Conservation (phyloP, 2,113 vertebrate genomes). For the Ploceus nigricollis region DNA sequence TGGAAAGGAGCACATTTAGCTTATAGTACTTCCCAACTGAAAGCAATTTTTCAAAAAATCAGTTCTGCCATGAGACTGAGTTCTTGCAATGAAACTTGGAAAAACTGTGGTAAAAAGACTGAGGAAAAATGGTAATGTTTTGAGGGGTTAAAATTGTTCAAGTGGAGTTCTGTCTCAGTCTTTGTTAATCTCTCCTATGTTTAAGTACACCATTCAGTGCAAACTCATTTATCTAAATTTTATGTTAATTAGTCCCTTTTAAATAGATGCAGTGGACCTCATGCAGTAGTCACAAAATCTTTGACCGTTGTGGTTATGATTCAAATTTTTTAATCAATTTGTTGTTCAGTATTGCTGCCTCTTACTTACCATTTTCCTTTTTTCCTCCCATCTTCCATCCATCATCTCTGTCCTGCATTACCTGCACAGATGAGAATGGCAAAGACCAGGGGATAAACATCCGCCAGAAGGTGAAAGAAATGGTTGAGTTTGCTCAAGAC, state of each 20-base stretch:
- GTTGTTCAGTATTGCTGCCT: neutral
- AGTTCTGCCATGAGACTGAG: neutral
- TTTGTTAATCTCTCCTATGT: neutral
- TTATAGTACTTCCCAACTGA: conserved; percentile 45
- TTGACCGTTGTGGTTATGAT: neutral
- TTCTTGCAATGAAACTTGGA: conserved; percentile 45
- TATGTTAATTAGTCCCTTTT: neutral
- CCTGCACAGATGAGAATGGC: conserved; percentile 88
- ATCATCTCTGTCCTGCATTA: neutral
- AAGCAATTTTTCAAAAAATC: conserved; percentile 47
- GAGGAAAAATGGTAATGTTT: neutral
- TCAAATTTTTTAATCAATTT: neutral
- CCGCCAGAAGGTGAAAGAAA: conserved; percentile 95
- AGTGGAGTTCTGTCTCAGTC: neutral
- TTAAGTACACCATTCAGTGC: neutral
- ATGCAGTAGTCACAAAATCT: neutral
- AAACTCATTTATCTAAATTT: neutral
- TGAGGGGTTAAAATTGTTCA: conserved; percentile 31
- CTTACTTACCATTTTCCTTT: neutral
- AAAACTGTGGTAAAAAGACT: conserved; percentile 3
- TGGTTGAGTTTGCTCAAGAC: conserved; percentile 96
- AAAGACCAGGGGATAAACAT: conserved; percentile 98
- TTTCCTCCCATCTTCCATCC: neutral
- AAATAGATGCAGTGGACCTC: neutral
- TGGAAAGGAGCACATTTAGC: conserved; percentile 63